phyloP scores from a whole-genome alignment of 2,888 invertebrate species.

The Urechis unicinctus region DNA sequence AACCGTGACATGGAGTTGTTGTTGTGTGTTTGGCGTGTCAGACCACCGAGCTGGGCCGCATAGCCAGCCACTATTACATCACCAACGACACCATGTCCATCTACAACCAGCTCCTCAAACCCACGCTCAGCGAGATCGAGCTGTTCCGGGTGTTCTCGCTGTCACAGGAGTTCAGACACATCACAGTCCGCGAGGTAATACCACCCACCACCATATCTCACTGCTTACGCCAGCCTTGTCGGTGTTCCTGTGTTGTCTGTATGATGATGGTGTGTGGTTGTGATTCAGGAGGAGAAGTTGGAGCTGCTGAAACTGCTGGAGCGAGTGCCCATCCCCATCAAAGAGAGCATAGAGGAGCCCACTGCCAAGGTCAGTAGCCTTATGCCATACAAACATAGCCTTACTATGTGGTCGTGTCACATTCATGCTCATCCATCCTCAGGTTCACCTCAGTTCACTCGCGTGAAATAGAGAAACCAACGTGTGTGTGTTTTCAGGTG shows the following conservation, averaged over 20 bases:
- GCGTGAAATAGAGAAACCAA: too few species aligned
- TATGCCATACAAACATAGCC: too few species aligned
- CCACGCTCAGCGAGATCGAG: constrained; percentile 95
- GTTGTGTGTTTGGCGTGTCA: constrained; percentile 47
- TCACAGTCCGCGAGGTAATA: constrained; percentile 63
- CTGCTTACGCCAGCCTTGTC: not conserved
- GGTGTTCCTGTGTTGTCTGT: not conserved
- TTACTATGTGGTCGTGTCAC: too few species aligned
- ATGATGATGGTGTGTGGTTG: not conserved
- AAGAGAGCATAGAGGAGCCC: constrained; percentile 96
- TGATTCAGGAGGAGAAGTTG: constrained; percentile 77
- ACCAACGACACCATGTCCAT: constrained; percentile 94
- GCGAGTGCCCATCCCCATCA: constrained; percentile 96
- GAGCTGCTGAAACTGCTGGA: constrained; percentile 93
- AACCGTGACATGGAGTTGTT: too few species aligned
- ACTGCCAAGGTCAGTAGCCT: constrained; percentile 70
- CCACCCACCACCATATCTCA: not conserved
- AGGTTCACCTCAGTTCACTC: too few species aligned
- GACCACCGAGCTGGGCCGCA: constrained; percentile 90
- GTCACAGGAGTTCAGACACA: constrained; percentile 91
- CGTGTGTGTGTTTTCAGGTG: constrained; percentile 48
- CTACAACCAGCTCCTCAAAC: constrained; percentile 92
- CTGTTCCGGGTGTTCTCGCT: constrained; percentile 94
- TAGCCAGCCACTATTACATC: constrained; percentile 97
- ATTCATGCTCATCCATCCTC: too few species aligned